phyloP scores from a whole-genome alignment of 2,113 vertebrate species.

The Scolopax mira region DNA sequence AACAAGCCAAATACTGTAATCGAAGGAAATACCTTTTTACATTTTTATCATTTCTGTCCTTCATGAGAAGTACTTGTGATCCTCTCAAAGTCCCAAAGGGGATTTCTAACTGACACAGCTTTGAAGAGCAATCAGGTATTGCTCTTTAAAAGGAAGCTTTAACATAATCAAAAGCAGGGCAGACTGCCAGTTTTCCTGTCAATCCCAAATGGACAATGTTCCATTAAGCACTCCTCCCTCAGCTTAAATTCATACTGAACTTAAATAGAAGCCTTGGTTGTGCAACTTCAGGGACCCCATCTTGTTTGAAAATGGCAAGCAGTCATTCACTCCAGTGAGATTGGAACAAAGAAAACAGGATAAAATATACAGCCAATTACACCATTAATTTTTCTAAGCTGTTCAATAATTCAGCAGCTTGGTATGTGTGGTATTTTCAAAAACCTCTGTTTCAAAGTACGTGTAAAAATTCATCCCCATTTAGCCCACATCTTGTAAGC shows the following conservation, averaged over 20 bases:
- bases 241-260: neutral
- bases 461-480: neutral
- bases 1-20: neutral
- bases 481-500: neutral
- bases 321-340: neutral
- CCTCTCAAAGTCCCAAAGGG: neutral
- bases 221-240: neutral
- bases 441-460: neutral
- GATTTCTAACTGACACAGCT: neutral
- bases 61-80: neutral
- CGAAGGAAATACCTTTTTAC: neutral
- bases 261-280: neutral
- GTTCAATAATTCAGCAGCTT: neutral
- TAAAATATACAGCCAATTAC: neutral
- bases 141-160: neutral
- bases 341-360: neutral
- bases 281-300: neutral
- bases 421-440: accelerated
- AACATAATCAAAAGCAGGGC: neutral
- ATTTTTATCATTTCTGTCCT: neutral
- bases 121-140: neutral
- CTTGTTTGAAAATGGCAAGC: neutral
- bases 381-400: neutral
- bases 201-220: neutral
- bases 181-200: neutral